A percentile compares a stretch with the other conserved stretches of the same genome.
Evolutionary conservation across 2,113 vertebrate genomes (phyloP).

Genomic region (Cyprichromis sp.): DNA sequence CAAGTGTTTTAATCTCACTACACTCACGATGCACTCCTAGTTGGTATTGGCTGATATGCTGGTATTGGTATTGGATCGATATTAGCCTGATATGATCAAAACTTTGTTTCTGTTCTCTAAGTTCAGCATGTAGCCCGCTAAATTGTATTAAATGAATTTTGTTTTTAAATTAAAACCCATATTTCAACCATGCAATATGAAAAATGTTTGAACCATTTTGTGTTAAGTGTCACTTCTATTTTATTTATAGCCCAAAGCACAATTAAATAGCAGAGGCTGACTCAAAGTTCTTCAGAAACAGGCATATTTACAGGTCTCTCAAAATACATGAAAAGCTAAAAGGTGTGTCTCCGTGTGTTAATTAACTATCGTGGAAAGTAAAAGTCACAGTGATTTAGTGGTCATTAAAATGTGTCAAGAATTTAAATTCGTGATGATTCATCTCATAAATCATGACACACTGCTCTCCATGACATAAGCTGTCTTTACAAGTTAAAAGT

Average conservation of each 20-base stretch:
- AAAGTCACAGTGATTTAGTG: background rate
- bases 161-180: background rate
- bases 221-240: background rate
- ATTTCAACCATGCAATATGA: background rate
- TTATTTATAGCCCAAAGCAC: background rate
- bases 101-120: background rate
- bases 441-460: background rate
- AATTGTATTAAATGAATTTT: background rate
- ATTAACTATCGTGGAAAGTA: background rate
- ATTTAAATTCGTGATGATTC: background rate
- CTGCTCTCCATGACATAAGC: background rate
- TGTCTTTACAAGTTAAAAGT: background rate
- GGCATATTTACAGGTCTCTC: background rate
- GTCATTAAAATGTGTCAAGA: background rate
- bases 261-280: background rate
- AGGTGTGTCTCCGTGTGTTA: background rate
- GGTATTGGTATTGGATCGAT: background rate
- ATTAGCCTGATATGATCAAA: background rate
- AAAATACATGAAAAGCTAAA: background rate
- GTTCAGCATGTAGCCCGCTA: background rate
- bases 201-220: background rate
- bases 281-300: background rate
- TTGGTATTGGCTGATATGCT: background rate
- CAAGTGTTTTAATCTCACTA: background rate
- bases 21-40: background rate